Conservation (phyloP, 2,797 vertebrate genomes). For the Poeciliopsis infans region DNA sequence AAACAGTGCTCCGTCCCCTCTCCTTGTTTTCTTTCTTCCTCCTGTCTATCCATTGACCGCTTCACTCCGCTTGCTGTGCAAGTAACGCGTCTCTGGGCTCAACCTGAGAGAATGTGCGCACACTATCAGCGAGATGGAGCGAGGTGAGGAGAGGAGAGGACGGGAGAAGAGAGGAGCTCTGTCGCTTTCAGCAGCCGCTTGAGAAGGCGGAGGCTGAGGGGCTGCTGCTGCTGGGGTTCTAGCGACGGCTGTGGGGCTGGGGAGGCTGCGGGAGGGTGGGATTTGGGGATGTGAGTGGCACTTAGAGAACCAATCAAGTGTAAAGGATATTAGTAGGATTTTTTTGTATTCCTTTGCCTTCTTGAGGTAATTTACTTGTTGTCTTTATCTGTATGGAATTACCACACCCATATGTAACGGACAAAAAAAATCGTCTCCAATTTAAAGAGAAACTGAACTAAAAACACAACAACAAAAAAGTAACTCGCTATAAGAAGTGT, state of each 20-base stretch:
- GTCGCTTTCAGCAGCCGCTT: constrained; percentile 61
- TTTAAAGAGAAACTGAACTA: background rate
- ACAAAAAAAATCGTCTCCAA: background rate
- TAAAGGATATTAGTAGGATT: constrained; percentile 25
- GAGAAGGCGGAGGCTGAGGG: constrained; percentile 43
- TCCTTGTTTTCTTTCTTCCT: constrained; percentile 17
- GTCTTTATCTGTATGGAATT: background rate
- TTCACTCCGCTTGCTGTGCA: constrained; percentile 39
- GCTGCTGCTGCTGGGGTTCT: constrained; percentile 33
- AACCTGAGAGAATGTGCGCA: constrained; percentile 65
- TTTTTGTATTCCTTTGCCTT: background rate
- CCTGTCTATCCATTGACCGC: constrained; percentile 35
- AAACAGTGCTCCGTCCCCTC: constrained; percentile 48
- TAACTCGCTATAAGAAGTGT: background rate
- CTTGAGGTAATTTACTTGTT: background rate
- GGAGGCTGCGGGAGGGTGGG: constrained; percentile 55
- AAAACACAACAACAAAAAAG: background rate
- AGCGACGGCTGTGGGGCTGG: constrained; percentile 37
- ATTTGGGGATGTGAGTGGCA: constrained; percentile 62
- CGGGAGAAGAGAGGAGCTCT: constrained; percentile 54
- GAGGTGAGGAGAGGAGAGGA: constrained; percentile 39
- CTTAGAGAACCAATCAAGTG: constrained; percentile 63
- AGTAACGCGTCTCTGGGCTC: constrained; percentile 48
- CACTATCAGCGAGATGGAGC: constrained; percentile 64
- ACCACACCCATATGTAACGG: background rate